phyloP scores from a whole-genome alignment of 2,888 invertebrate genomes.

The Hirtodrosophila alboralis region DNA sequence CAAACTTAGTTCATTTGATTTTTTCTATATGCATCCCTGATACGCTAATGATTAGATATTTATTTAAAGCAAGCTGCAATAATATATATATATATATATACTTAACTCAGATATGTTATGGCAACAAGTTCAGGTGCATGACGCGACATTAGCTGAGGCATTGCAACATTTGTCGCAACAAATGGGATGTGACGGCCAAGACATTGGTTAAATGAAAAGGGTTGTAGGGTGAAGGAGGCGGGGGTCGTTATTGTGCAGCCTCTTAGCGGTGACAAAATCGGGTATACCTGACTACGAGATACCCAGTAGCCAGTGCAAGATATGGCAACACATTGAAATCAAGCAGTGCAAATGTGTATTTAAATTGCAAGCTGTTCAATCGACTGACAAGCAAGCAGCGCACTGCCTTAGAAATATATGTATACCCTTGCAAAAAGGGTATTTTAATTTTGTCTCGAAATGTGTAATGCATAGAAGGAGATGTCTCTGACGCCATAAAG shows the following conservation, averaged over 20 bases:
- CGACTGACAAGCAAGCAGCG: too few relatives aligned
- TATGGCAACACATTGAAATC: constrained; percentile 17
- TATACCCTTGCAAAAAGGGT: too few relatives aligned
- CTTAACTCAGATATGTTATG: constrained; percentile 9
- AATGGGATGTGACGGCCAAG: constrained; percentile 57
- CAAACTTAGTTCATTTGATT: background rate
- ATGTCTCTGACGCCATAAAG: too few relatives aligned
- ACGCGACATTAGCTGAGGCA: constrained; percentile 50
- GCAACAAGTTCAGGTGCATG: constrained; percentile 60
- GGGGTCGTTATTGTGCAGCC: background rate
- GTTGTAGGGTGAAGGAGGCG: background rate
- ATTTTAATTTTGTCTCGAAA: too few relatives aligned
- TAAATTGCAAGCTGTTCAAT: too few relatives aligned
- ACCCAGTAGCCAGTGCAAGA: constrained; percentile 12
- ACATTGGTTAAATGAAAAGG: constrained; percentile 5
- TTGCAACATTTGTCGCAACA: constrained; percentile 60
- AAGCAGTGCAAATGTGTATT: too few relatives aligned
- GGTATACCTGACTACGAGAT: too few relatives aligned
- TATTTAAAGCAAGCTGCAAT: constrained; percentile 34
- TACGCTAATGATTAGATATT: constrained; percentile 25
- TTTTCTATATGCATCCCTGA: constrained; percentile 12
- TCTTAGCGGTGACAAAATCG: too few relatives aligned
- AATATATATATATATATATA: constrained; percentile 12
- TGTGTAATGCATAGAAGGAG: too few relatives aligned
- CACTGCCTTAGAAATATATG: too few relatives aligned